Conservation (phyloP, 2,888 invertebrate genomes). For the Rapana venosa region DNA sequence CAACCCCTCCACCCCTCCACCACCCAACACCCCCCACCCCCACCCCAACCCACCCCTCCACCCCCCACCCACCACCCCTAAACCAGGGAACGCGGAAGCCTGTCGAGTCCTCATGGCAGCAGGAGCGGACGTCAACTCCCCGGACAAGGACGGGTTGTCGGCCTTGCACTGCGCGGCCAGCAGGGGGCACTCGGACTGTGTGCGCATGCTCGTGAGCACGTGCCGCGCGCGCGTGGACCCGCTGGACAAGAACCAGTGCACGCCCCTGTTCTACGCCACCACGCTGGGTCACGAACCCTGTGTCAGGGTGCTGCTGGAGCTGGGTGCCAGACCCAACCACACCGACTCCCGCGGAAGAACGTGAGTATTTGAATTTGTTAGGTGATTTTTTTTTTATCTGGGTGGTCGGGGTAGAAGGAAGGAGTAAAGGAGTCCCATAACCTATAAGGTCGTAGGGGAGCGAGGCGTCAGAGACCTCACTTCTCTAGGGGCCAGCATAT, state of each 20-base stretch:
- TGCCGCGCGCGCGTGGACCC: slow-evolving; percentile 88
- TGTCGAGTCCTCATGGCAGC: slow-evolving; percentile 92
- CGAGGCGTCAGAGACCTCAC: too few species aligned
- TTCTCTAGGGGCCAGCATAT: too few species aligned
- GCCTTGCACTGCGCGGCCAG: slow-evolving; percentile 98
- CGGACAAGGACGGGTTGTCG: slow-evolving; percentile 95
- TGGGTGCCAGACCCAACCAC: slow-evolving; percentile 93
- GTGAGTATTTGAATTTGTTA: slow-evolving; percentile 73
- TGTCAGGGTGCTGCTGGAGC: slow-evolving; percentile 90
- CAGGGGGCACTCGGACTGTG: slow-evolving; percentile 93
- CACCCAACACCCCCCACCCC: too few species aligned
- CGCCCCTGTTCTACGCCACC: slow-evolving; percentile 96
- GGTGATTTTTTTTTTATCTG: not conserved
- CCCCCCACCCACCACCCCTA: too few species aligned
- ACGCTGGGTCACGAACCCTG: slow-evolving; percentile 97
- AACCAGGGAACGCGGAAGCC: slow-evolving; percentile 90
- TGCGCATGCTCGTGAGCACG: slow-evolving; percentile 89
- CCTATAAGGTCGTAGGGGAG: too few species aligned
- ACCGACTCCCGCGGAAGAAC: slow-evolving; percentile 95
- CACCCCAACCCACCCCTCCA: too few species aligned
- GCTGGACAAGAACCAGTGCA: slow-evolving; percentile 95
- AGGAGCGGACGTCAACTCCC: slow-evolving; percentile 89
- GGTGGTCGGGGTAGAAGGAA: not conserved
- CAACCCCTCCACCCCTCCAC: not conserved
- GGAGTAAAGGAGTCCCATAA: too few species aligned